Conservation (phyloP, 2,113 vertebrate genomes). For the Actinemys pallida region DNA sequence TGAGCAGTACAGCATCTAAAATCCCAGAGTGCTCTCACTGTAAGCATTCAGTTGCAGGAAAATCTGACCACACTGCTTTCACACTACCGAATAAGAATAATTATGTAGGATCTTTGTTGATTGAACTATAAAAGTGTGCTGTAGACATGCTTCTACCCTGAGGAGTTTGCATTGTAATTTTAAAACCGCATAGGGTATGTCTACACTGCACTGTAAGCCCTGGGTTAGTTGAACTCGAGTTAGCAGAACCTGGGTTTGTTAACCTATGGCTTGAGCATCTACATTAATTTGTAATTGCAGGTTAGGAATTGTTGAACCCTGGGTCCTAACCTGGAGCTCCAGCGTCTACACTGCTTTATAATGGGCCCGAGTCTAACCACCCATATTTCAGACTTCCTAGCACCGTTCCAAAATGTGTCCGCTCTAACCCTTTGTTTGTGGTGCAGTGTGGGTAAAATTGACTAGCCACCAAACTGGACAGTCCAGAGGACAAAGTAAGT, state of each 20-base stretch:
- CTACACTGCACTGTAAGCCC: not conserved
- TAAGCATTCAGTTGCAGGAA: not conserved
- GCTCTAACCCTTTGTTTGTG: not conserved
- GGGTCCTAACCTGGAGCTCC: not conserved
- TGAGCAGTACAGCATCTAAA: not conserved
- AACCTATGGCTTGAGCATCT: not conserved
- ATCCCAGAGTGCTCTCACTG: not conserved
- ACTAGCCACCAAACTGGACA: not conserved
- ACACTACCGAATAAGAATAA: not conserved
- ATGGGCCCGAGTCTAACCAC: not conserved
- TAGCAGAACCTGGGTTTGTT: not conserved
- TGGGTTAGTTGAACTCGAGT: not conserved
- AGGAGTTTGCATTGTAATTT: not conserved
- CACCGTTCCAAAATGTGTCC: not conserved
- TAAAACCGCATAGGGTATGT: not conserved
- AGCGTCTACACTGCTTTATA: not conserved
- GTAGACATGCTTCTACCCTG: not conserved
- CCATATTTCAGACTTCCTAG: not conserved
- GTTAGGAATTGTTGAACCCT: not conserved
- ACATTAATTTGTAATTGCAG: not conserved
- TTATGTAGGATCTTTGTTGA: not conserved
- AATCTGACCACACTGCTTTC: not conserved
- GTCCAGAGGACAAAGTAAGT: not conserved
- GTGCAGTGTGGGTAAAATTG: not conserved
- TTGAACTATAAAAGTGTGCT: not conserved